Evolutionary conservation across 64 coral and sea anemone species (phyloP).

Genomic region (Acropora tenuis): DNA sequence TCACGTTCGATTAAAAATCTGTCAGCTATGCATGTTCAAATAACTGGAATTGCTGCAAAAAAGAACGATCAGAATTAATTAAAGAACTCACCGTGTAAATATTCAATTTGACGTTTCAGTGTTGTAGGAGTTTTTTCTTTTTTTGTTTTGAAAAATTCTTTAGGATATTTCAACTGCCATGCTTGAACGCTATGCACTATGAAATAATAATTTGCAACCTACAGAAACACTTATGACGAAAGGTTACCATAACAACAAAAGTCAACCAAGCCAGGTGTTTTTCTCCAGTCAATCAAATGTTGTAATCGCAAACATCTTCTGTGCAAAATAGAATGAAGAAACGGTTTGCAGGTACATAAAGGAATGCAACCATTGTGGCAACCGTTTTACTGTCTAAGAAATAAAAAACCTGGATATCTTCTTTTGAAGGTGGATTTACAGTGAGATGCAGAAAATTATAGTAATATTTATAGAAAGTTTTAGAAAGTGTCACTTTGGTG

Average conservation of each 20-base stretch:
- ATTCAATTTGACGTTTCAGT: not conserved
- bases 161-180: not conserved
- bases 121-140: not conserved
- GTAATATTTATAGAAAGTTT: too few relatives aligned
- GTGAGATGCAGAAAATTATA: too few relatives aligned
- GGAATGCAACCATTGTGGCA: too few relatives aligned
- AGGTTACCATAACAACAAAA: constrained; percentile 8
- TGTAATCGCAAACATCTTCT: constrained; percentile 6
- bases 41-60: too few relatives aligned
- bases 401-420: too few relatives aligned
- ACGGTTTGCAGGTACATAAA: too few relatives aligned
- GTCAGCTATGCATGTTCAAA: too few relatives aligned
- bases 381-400: too few relatives aligned
- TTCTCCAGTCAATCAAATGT: not conserved
- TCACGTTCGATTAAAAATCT: too few relatives aligned
- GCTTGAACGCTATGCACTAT: too few relatives aligned
- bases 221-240: not conserved
- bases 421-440: not conserved
- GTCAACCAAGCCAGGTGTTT: constrained; percentile 11
- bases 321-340: not conserved
- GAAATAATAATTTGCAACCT: not conserved
- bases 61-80: not conserved
- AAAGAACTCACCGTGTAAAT: not conserved
- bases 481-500: too few relatives aligned
- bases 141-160: not conserved